Evolutionary conservation across 2,797 vertebrate species (phyloP), one percentile per base, ranked within the genome.

Genomic region (Onychomys leucogaster): DNA sequence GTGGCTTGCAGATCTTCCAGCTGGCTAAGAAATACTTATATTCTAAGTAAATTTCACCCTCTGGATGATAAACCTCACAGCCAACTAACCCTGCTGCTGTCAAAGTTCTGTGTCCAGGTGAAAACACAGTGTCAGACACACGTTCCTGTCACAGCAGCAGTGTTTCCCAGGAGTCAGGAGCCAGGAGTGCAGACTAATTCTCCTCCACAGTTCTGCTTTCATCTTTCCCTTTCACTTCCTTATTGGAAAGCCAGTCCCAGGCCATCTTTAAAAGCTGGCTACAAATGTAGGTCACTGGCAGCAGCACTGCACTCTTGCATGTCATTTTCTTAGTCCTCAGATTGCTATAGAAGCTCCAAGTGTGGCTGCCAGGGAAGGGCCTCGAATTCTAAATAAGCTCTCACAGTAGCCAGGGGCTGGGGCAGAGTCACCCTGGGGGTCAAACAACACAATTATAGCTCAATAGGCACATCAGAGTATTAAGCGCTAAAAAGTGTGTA

Each of bases 341-440:
- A 88, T 95, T 95, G 97, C 95, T 91, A 97, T 80, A 95, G 86
- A 94, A 97, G 80, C 67, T 96, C 90, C 84, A 95, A 95, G 96
- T 94, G 91, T 59, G 76, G 92, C 97, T 97, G 95, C 95, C 96
- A 97, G 41, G 75, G 83, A 77, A 97, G 86, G 95, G 97, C 85
- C 95, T n/a, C 73, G 96, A 97, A 98, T 98, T 98, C 97, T 98
- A 98, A 98, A 96, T 94, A 97, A 96, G 92, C 91, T 97, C 95
- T 96, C 91, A 78, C 67, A 91, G 96, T 55, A 91, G 82, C 52
- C 29, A 92, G 89, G n/a, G 78, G 9, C 10, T 57, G 29, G 2
- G 23, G 27, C 41, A 59, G 37, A 96, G 55, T 65, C 82, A 97
- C 59, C 61, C 55, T 67, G 67, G 65, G 88, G 96, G 90, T 97